phyloP scores from a whole-genome alignment of 1,140 invertebrate species.

The Sitodiplosis mosellana region DNA sequence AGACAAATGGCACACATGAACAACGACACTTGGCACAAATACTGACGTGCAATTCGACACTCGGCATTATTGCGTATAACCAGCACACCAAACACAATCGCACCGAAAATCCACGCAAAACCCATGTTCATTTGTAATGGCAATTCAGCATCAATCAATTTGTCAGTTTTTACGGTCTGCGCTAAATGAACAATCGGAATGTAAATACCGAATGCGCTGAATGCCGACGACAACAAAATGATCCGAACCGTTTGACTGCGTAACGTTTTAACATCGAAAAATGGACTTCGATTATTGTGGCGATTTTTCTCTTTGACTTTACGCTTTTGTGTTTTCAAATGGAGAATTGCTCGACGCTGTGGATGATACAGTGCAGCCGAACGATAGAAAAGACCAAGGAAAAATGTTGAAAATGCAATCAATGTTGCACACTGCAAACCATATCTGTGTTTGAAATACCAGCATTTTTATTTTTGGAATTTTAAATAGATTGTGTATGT shows the following conservation, averaged over 20 bases:
- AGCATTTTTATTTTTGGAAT: constrained; percentile 20
- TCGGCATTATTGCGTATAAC: constrained; percentile 65
- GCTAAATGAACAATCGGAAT: constrained; percentile 74
- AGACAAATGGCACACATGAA: constrained; percentile 64
- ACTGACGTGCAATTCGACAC: constrained; percentile 69
- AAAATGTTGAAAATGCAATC: constrained; percentile 64
- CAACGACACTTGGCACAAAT: constrained; percentile 56
- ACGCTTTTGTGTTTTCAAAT: constrained; percentile 77
- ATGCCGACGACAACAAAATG: background rate
- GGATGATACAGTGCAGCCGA: constrained; percentile 81
- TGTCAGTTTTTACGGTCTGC: constrained; percentile 55
- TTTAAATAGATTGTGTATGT: constrained; percentile 26
- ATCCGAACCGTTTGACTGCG: constrained; percentile 61
- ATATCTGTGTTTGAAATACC: constrained; percentile 77
- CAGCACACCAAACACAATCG: constrained; percentile 58
- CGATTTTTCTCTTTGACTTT: constrained; percentile 62
- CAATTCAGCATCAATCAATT: constrained; percentile 32
- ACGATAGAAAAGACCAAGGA: constrained; percentile 74
- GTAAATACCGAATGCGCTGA: constrained; percentile 61
- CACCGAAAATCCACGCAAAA: constrained; percentile 64
- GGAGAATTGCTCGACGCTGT: constrained; percentile 68
- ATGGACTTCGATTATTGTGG: constrained; percentile 55
- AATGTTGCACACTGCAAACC: constrained; percentile 74
- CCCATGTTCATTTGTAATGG: constrained; percentile 63
- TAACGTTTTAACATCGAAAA: constrained; percentile 71